phyloP scores from a whole-genome alignment of 1,140 invertebrate species.

The Littorina saxatilis region DNA sequence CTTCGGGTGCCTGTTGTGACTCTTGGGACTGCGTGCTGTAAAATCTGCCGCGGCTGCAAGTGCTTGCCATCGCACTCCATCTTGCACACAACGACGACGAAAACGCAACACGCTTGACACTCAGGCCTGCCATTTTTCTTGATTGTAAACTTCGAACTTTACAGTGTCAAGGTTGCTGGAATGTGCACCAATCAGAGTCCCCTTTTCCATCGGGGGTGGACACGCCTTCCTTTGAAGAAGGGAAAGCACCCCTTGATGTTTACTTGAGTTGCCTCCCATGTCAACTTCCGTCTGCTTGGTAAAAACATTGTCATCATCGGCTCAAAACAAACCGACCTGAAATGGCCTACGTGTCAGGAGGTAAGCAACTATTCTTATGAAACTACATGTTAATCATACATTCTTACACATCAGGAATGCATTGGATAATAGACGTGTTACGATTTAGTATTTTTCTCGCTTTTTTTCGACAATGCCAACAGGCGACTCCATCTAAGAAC shows the following conservation, averaged over 20 bases:
- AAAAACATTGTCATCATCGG: constrained; percentile 5
- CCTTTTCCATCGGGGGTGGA: too few relatives aligned
- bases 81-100: neutral
- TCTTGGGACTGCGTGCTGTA: neutral
- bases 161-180: neutral
- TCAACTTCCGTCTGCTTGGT: constrained; percentile 2
- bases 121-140: constrained; percentile 1
- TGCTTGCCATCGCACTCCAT: neutral
- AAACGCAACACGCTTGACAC: neutral
- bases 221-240: too few relatives aligned
- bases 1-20: constrained; percentile 33
- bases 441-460: neutral
- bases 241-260: too few relatives aligned
- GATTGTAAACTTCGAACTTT: neutral
- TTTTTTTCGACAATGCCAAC: neutral
- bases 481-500: too few relatives aligned
- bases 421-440: too few relatives aligned
- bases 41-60: neutral
- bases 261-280: neutral
- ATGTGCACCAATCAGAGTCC: too few relatives aligned
- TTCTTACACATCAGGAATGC: too few relatives aligned
- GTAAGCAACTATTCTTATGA: neutral
- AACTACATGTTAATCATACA: too few relatives aligned
- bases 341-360: constrained; percentile 15
- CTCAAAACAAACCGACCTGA: neutral